Evolutionary conservation across 2,888 invertebrate species (phyloP), one percentile per base, ranked within the genome.

Genomic region (Apantesis nais): DNA sequence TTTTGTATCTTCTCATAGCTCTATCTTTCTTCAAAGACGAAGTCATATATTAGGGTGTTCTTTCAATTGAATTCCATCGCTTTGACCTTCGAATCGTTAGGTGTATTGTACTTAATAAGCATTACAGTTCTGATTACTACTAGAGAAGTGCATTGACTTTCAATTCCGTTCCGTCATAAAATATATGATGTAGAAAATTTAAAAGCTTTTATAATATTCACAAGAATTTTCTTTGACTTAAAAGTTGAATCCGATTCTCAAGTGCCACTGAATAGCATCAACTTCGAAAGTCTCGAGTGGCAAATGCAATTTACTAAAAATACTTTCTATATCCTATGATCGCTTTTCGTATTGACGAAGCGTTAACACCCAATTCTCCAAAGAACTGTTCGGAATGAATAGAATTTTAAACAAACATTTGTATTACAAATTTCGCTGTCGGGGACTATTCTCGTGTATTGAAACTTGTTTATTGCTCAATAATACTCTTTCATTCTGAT

Each of bases 221-320:
- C 71, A 73, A 74, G 74, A 73, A 62, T 74, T 78, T 73, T 66
- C 68, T 48, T 44, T 61, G 63, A 77, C 76, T 73, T 74, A 66
- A 74, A 80, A 77, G 62, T 76, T 74, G 73, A 75, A 80, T 80
- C 76, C 68, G 68, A 76, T 78, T 80, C 79, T 71, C 83, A 77
- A 80, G 76, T 71, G 65, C 62, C 66, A n/a, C 65, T 76, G 72
- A 70, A 75, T 74, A 74, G 75, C 78, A 80, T 78, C 78, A 77
- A 78, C 74, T 77, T 79, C 74, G 73, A 70, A 74, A 78, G 71
- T 77, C 74, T 77, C 62, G 71, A 73, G 72, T 76, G 74, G 73
- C 73, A 77, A 78, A 79, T 78, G 80, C 83, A 85, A 86, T 86
- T 85, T 80, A 77, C 82, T 85, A 81, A 86, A 72, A 80, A 84